A percentile compares a stretch with the other conserved stretches of the same genome.
Conservation (phyloP, 2,888 invertebrate species). For the Coelinius sp. region DNA sequence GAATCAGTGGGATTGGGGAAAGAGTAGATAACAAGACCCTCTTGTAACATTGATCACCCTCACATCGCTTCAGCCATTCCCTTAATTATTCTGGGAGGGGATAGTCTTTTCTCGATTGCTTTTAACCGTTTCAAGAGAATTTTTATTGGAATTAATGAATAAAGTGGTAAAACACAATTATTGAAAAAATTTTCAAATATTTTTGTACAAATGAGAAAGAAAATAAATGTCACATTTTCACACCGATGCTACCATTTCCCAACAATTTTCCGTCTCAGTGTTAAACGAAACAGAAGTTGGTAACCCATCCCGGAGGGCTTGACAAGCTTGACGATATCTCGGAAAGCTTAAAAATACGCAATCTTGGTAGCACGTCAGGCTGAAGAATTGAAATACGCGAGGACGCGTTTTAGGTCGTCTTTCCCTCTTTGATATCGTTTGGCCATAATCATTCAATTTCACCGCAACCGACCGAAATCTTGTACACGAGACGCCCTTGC, state of each 20-base stretch:
- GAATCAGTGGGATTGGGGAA: slow-evolving; percentile 37
- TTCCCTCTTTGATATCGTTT: slow-evolving; percentile 70
- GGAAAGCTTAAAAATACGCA: slow-evolving; percentile 71
- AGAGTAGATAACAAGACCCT: slow-evolving; percentile 62
- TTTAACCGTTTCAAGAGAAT: not conserved
- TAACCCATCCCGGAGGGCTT: slow-evolving; percentile 49
- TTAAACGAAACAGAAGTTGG: slow-evolving; percentile 68
- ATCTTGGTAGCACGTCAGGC: slow-evolving; percentile 70
- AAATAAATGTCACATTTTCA: slow-evolving; percentile 7
- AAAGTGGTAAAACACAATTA: not conserved
- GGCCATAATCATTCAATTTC: slow-evolving; percentile 71
- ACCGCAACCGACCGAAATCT: slow-evolving; percentile 42
- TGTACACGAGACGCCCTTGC: slow-evolving; percentile 26
- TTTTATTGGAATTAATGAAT: not conserved
- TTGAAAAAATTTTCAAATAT: not conserved
- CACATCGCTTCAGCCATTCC: slow-evolving; percentile 57
- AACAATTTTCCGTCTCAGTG: slow-evolving; percentile 59
- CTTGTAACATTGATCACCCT: slow-evolving; percentile 64
- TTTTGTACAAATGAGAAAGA: not conserved
- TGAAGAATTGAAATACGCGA: slow-evolving; percentile 71
- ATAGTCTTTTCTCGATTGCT: not conserved
- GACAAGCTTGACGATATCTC: slow-evolving; percentile 43
- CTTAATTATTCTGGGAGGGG: slow-evolving; percentile 57
- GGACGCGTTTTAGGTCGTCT: slow-evolving; percentile 40
- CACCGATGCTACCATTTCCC: not conserved